Conservation (phyloP, 1,140 invertebrate species). For the Prorops nasuta region DNA sequence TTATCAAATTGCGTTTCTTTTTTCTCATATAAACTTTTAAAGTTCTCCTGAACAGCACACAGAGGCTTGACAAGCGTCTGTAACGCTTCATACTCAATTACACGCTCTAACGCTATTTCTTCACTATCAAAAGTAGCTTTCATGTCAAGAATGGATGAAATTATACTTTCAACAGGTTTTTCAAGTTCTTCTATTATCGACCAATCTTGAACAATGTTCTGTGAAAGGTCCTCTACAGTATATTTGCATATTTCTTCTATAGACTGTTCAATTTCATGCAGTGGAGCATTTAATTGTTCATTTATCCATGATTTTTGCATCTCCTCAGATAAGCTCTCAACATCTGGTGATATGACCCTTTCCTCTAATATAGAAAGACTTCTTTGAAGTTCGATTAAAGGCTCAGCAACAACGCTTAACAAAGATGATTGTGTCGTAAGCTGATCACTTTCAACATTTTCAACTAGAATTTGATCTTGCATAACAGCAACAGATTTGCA, state of each 20-base stretch:
- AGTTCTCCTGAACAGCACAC: conserved; percentile 25
- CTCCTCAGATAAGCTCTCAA: conserved; percentile 15
- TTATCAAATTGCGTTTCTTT: conserved; percentile 6
- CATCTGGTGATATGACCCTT: conserved; percentile 33
- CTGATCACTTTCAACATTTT: conserved; percentile 7
- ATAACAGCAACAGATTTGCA: conserved; percentile 28
- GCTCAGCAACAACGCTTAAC: conserved; percentile 34
- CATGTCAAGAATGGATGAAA: conserved; percentile 7
- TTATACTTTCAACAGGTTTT: conserved; percentile 15
- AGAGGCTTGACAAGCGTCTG: conserved; percentile 24
- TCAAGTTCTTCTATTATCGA: conserved; percentile 17
- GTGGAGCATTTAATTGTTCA: conserved; percentile 28
- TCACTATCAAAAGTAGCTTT: background rate
- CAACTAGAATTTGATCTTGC: conserved; percentile 26
- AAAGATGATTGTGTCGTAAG: background rate
- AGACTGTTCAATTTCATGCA: conserved; percentile 35
- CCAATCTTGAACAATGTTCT: conserved; percentile 8
- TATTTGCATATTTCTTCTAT: conserved; percentile 32
- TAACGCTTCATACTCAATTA: conserved; percentile 11
- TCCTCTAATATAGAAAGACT: conserved; percentile 56
- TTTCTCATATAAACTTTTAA: conserved; percentile 20
- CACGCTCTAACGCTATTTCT: background rate
- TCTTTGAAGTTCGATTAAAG: conserved; percentile 45
- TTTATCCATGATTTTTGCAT: conserved; percentile 14
- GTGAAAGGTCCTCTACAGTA: conserved; percentile 16